Percentiles rank a stretch among this genome's conserved stretches.
Conservation (phyloP, 1,140 invertebrate genomes). For the Aradophagus sp. region DNA sequence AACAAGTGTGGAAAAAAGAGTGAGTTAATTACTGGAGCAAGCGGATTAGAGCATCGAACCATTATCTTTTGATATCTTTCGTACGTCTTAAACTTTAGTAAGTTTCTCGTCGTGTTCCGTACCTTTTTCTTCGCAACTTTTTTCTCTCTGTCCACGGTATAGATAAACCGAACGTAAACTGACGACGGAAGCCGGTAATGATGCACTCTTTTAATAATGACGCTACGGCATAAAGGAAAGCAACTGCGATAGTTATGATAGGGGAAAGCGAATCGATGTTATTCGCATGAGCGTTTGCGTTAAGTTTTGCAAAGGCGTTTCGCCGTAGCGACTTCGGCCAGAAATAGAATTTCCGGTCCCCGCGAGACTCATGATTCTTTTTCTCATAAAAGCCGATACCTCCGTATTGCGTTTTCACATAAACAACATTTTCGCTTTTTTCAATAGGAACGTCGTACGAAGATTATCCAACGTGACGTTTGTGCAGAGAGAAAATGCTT, state of each 20-base stretch:
- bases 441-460: too few relatives aligned
- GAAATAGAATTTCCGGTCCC: conserved; percentile 60
- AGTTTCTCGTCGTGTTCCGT: too few relatives aligned
- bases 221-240: conserved; percentile 40
- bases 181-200: conserved; percentile 43
- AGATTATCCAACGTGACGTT: too few relatives aligned
- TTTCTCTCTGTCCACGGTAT: conserved; percentile 22
- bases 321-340: conserved; percentile 24
- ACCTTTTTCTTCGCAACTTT: too few relatives aligned
- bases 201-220: conserved; percentile 53
- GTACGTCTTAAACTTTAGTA: conserved; percentile 24
- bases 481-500: too few relatives aligned
- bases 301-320: conserved; percentile 48
- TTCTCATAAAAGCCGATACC: conserved; percentile 17
- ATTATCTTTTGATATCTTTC: too few relatives aligned
- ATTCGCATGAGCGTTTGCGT: conserved; percentile 48
- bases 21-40: too few relatives aligned
- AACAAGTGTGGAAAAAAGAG: too few relatives aligned
- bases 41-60: too few relatives aligned
- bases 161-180: conserved; percentile 21
- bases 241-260: conserved; percentile 53
- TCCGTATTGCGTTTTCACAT: too few relatives aligned
- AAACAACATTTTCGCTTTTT: too few relatives aligned
- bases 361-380: conserved; percentile 33
- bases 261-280: conserved; percentile 50